phyloP scores from a whole-genome alignment of 2,888 invertebrate genomes.

The Aleiodes testaceus region DNA sequence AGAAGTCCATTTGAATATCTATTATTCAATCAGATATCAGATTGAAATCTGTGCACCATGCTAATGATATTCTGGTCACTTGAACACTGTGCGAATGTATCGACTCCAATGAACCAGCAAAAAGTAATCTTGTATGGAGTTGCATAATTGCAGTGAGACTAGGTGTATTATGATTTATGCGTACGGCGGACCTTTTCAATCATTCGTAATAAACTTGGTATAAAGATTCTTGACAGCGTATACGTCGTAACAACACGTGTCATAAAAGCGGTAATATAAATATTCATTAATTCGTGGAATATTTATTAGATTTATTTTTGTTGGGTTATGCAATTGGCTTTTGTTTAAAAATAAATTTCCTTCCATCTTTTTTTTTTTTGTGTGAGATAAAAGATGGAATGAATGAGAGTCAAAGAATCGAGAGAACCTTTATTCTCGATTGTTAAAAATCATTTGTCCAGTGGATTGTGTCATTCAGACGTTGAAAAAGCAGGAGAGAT shows the following conservation, averaged over 20 bases:
- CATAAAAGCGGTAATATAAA: conserved; percentile 13
- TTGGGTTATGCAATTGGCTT: conserved; percentile 1
- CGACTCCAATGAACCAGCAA: not conserved
- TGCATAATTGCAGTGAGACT: conserved; percentile 46
- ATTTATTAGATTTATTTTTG: conserved; percentile 15
- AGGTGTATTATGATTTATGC: conserved; percentile 29
- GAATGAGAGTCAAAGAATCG: conserved; percentile 3
- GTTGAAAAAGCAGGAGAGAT: conserved; percentile 9
- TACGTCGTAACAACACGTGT: conserved; percentile 10
- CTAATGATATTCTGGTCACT: conserved; percentile 25
- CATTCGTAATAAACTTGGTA: conserved; percentile 38
- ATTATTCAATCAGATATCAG: conserved; percentile 6
- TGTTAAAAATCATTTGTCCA: not conserved
- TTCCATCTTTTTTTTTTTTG: not conserved
- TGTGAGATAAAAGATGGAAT: no score
- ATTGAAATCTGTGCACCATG: conserved; percentile 10
- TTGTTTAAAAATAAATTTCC: not conserved
- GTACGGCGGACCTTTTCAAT: conserved; percentile 51
- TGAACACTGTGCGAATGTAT: not conserved
- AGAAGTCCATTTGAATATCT: not conserved
- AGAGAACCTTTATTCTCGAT: conserved; percentile 27
- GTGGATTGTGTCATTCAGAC: conserved; percentile 18
- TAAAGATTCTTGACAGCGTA: conserved; percentile 24
- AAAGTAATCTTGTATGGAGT: conserved; percentile 29
- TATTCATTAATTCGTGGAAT: conserved; percentile 16